These are phyloP conservation scores for Nyctereutes procyonoides DNA, from an alignment of 2,113 vertebrate species.

Conservation along the genomic window DNA sequence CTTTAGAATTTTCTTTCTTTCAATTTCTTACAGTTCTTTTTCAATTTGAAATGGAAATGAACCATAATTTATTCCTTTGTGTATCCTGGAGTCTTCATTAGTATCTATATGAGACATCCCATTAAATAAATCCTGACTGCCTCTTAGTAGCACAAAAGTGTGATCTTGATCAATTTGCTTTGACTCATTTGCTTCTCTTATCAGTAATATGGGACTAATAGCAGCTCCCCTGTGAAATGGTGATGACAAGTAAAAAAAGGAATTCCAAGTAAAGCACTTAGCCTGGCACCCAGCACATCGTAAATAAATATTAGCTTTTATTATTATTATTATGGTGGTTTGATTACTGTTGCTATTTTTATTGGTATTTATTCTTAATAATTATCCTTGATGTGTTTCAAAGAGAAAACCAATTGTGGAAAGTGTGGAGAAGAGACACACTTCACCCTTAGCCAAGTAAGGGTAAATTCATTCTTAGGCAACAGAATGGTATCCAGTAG, in stretches of 20 bases:
- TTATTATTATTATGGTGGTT: neutral
- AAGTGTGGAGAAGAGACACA: neutral
- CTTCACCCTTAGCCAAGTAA: neutral
- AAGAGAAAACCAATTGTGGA: neutral
- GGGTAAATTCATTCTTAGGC: neutral
- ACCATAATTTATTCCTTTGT: slow-evolving; percentile 26
- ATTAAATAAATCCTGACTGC: neutral
- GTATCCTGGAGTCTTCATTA: slow-evolving; percentile 24
- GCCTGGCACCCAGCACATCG: too few species aligned
- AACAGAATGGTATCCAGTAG: neutral
- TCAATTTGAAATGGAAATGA: slow-evolving; percentile 46
- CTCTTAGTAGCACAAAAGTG: neutral
- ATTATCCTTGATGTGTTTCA: neutral
- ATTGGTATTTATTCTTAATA: neutral
- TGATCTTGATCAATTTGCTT: neutral
- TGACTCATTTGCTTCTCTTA: neutral
- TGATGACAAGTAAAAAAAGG: neutral
- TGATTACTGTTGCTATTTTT: neutral
- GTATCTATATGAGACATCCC: neutral
- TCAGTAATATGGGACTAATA: neutral
- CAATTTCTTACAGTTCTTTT: neutral
- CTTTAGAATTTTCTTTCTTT: slow-evolving; percentile 22
- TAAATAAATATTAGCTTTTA: neutral
- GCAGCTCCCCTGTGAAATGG: neutral
- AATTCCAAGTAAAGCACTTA: neutral